These are phyloP conservation scores for Cephalopachus bancanus DNA, from an alignment of 2,797 vertebrate genomes.

Conservation along the genomic window DNA sequence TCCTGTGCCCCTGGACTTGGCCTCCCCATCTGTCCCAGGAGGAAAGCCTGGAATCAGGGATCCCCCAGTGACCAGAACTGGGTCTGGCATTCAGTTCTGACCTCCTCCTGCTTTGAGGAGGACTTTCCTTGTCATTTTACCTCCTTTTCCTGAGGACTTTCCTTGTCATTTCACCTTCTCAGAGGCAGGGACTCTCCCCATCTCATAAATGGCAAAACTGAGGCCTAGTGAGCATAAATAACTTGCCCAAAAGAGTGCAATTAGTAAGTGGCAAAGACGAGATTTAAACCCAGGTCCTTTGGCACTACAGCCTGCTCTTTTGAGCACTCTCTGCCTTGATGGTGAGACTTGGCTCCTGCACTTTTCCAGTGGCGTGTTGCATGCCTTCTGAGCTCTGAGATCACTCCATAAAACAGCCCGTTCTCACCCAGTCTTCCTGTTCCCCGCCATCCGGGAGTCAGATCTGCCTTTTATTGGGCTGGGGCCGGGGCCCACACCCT, in stretches of 20 bases:
- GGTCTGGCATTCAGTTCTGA: neutral
- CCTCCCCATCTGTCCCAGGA: neutral
- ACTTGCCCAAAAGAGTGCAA: neutral
- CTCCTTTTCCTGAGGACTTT: neutral
- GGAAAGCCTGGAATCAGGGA: neutral
- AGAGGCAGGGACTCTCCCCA: neutral
- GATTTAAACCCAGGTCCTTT: neutral
- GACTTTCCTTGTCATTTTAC: too few relatives aligned
- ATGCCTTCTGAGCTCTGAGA: neutral
- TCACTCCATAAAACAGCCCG: neutral
- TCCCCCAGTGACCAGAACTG: neutral
- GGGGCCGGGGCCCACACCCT: neutral
- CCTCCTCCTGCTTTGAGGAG: too few relatives aligned
- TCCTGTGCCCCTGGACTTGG: neutral
- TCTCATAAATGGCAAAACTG: neutral
- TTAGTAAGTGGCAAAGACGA: neutral
- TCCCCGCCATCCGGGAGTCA: neutral
- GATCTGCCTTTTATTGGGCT: neutral
- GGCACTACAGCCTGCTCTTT: neutral
- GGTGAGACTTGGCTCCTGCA: neutral
- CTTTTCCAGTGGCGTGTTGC: neutral
- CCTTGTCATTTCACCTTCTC: neutral
- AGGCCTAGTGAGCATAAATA: neutral
- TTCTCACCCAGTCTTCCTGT: neutral
- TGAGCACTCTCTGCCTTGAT: neutral